These are phyloP conservation scores for Drosophila emarginata DNA, from an alignment of 2,888 invertebrate genomes.

Conservation along the genomic window DNA sequence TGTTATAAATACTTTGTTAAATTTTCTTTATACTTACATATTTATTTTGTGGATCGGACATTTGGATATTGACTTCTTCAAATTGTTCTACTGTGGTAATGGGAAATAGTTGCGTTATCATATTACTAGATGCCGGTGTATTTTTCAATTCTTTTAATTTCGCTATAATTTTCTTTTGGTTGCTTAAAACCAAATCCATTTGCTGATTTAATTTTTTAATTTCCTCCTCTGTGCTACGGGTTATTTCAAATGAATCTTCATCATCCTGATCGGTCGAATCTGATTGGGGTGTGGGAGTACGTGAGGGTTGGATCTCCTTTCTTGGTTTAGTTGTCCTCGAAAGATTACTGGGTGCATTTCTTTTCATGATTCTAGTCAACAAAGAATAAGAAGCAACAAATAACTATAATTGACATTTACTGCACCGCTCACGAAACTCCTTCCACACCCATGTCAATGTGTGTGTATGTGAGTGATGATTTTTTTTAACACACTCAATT, in stretches of 20 bases:
- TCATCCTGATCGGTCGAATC: not conserved
- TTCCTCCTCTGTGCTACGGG: not conserved
- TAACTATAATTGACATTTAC: not conserved
- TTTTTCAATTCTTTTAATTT: not conserved
- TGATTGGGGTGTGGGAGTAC: not conserved
- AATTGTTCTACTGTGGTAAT: constrained; percentile 2
- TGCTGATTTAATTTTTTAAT: constrained; percentile 3
- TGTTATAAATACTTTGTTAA: not conserved
- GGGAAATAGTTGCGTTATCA: constrained; percentile 6
- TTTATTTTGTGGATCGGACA: constrained; percentile 3
- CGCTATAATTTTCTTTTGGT: constrained; percentile 12
- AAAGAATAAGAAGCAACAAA: not conserved
- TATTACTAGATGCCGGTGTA: not conserved
- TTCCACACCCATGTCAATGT: not conserved
- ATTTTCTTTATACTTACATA: not conserved
- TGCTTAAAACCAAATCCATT: constrained; percentile 15
- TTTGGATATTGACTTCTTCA: not conserved
- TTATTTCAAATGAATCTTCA: not conserved
- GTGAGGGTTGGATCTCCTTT: not conserved
- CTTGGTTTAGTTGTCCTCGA: not conserved
- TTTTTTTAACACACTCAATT: not conserved
- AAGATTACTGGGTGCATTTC: not conserved
- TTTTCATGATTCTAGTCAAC: not conserved
- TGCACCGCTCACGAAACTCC: not conserved
- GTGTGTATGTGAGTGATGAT: not conserved